Evolutionary conservation across 2,113 vertebrate genomes (phyloP).

Genomic region (Engraulis encrasicolus): DNA sequence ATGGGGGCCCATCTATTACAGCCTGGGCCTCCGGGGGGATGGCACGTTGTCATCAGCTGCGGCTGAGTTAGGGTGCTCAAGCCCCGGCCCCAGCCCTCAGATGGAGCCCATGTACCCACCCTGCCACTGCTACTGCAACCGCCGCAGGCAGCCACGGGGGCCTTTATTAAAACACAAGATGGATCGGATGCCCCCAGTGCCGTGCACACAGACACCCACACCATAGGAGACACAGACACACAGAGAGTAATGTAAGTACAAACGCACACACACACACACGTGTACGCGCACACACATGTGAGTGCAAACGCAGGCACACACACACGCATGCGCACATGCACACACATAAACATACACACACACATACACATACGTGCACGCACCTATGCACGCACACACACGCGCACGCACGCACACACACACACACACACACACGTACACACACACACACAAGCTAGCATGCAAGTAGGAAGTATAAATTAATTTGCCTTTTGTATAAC

Average conservation of each 20-base stretch:
- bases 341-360: background rate
- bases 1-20: constrained; percentile 3
- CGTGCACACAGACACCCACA: constrained; percentile 7
- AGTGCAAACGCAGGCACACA: background rate
- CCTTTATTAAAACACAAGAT: constrained; percentile 21
- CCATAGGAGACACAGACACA: background rate
- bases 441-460: too few species aligned
- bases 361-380: too few species aligned
- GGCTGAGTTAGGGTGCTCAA: background rate
- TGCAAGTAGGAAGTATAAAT: too few species aligned
- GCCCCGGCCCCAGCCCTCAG: constrained; percentile 1
- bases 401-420: too few species aligned
- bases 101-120: background rate
- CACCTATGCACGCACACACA: too few species aligned
- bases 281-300: too few species aligned
- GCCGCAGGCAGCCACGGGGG: constrained; percentile 4
- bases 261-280: too few species aligned
- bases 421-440: too few species aligned
- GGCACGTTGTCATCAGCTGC: constrained; percentile 19
- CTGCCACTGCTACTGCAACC: too few species aligned
- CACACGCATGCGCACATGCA: background rate
- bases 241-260: too few species aligned
- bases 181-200: too few species aligned
- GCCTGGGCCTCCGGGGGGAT: background rate
- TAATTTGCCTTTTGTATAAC: too few species aligned